Base-by-base conservation (phyloP, 64 coral and sea anemone species). In the Acropora tenuis region DNA sequence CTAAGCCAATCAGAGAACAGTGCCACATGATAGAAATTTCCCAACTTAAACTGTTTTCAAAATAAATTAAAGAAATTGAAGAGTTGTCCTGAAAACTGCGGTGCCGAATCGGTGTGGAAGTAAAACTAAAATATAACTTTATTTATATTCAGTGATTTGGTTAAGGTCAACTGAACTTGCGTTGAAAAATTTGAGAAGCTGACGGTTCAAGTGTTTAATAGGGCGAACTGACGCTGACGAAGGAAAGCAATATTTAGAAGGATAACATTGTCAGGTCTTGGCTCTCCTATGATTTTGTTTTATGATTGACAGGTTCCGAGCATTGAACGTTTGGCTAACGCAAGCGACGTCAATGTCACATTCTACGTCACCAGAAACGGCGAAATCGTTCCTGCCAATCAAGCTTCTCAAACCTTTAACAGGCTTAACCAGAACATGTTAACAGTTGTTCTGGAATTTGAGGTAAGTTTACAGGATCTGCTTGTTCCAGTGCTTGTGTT, bases 311-410 rank as follows among this genome's bases (percentile, higher is more conserved):
- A 97, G 95, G 90, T 97, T 78, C 77, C 74, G 47, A 88, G 87
- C 63, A 91, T 94, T 43, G 8, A 91, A 73, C 93, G 89, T 17
- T 47, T 84, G 68, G 61, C 84, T 48, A 84, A 93, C 71, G 80
- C 50, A 76, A 73, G 17, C 0, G 84, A 79, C 76, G 88, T 90
- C 3, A 61, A 74, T 17, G 80, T 96, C 20, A 75, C 79, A 47
- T 96, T 87, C 41, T 82, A 50, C 17, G 82, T 96, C 67, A 59
- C 77, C 0, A 65, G 79, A 41, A 90, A 88, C 76, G 85, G 79
- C 12, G 53, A 76, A 48, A 72, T 18, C 18, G 47, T 96, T 6
- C 47, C 88, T 17, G 95, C 88, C 12, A 7, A 46, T 4, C 57
- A 76, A 43, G 66, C 88, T 17, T 69, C 80, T 50, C 48, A 65